These are phyloP conservation scores for Enteromius treurensis DNA, from an alignment of 2,797 vertebrate genomes.

Conservation along the genomic window DNA sequence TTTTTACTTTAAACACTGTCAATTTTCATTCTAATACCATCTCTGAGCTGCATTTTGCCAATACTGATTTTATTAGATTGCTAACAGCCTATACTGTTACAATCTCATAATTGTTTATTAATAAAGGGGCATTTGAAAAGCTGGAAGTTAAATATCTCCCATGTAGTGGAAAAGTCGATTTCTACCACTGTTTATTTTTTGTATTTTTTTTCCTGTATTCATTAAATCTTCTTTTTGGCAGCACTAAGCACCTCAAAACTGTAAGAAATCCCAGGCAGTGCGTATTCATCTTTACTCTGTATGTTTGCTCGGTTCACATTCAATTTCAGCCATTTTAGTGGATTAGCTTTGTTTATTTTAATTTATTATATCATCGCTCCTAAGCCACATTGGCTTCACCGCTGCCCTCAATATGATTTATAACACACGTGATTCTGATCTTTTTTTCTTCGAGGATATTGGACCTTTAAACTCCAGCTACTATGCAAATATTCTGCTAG, in stretches of 20 bases:
- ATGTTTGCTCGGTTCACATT: background rate
- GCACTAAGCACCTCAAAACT: background rate
- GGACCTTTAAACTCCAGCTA: slow-evolving; percentile 47
- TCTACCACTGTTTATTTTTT: background rate
- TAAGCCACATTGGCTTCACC: background rate
- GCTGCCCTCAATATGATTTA: background rate
- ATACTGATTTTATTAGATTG: too few species aligned
- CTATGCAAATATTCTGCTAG: slow-evolving; percentile 62
- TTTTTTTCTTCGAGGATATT: background rate
- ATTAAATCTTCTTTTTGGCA: background rate
- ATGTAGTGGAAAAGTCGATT: background rate
- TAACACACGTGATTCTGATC: background rate
- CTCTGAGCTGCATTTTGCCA: too few species aligned
- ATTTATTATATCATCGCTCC: background rate
- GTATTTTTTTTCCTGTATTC: background rate
- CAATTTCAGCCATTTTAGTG: background rate
- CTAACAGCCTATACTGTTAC: too few species aligned
- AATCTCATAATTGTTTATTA: background rate
- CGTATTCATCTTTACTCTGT: background rate
- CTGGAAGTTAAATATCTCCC: background rate
- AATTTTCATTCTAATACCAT: too few species aligned
- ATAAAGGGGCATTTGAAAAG: too few species aligned
- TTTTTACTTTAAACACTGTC: too few species aligned
- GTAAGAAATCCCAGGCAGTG: background rate
- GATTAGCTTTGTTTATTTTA: background rate